Percentiles rank a stretch among this genome's conserved stretches.
Conservation (phyloP, 2,888 invertebrate species). For the Macropis europaea region DNA sequence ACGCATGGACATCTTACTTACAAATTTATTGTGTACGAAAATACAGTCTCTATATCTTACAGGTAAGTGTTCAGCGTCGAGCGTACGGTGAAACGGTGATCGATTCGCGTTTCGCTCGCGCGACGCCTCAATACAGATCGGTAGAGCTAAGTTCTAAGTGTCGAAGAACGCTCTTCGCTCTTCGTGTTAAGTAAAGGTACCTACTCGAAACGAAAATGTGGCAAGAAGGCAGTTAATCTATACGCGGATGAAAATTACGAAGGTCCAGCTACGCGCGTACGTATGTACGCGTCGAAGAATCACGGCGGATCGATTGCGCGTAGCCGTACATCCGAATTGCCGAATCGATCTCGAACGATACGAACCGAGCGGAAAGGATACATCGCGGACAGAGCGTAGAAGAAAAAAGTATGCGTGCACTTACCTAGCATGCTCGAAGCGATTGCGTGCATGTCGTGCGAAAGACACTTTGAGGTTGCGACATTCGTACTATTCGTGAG, state of each 20-base stretch:
- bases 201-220: neutral
- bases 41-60: conserved; percentile 50
- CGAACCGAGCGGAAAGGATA: conserved; percentile 29
- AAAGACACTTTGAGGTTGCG: conserved; percentile 24
- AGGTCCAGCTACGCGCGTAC: neutral
- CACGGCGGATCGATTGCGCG: neutral
- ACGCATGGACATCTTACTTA: conserved; percentile 25
- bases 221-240: neutral
- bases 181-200: neutral
- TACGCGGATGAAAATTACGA: neutral
- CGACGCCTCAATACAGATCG: neutral
- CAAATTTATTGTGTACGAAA: conserved; percentile 45
- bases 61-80: conserved; percentile 21
- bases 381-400: conserved; percentile 13
- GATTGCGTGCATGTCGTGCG: conserved; percentile 28
- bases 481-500: conserved; percentile 28
- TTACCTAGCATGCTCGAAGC: conserved; percentile 19
- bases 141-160: no score
- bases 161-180: neutral
- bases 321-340: neutral
- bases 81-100: conserved; percentile 6
- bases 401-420: conserved; percentile 42
- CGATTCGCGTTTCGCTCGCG: neutral
- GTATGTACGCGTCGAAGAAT: neutral
- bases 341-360: conserved; percentile 9